These are phyloP conservation scores for Troides aeacus DNA, from an alignment of 2,888 invertebrate genomes.

Conservation along the genomic window DNA sequence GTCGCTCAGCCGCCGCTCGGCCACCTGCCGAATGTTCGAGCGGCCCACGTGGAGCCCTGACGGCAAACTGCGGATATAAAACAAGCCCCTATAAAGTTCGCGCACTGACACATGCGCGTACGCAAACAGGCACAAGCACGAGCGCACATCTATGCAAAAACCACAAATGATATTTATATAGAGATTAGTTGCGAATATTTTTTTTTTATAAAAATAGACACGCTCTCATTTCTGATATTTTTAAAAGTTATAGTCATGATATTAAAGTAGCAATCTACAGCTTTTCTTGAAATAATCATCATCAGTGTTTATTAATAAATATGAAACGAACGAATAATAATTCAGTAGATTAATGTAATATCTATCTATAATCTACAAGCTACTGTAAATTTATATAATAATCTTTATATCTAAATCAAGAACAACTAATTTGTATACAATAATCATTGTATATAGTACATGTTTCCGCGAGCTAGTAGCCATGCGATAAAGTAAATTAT, in stretches of 20 bases:
- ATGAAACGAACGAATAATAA: neutral
- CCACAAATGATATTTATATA: no score
- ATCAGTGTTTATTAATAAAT: no score
- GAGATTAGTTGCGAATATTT: no score
- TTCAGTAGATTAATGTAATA: neutral
- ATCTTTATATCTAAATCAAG: constrained; percentile 10
- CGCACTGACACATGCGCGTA: neutral
- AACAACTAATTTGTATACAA: neutral
- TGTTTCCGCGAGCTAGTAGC: constrained; percentile 27
- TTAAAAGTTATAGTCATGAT: no score
- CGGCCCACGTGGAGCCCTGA: constrained; percentile 91
- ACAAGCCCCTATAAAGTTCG: neutral
- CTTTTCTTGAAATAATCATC: no score
- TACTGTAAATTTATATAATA: constrained; percentile 7
- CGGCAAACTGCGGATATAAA: constrained; percentile 53
- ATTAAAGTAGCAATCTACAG: no score
- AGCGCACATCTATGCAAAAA: neutral
- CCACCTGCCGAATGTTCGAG: constrained; percentile 96
- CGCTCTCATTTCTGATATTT: no score
- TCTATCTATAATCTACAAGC: constrained; percentile 9
- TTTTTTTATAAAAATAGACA: no score
- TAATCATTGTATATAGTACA: constrained; percentile 24
- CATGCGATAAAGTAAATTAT: constrained; percentile 46
- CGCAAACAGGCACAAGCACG: neutral
- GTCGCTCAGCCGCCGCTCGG: constrained; percentile 93